Base-by-base conservation (phyloP, 2,888 invertebrate genomes). In the Stenchaetothrips biformis region DNA sequence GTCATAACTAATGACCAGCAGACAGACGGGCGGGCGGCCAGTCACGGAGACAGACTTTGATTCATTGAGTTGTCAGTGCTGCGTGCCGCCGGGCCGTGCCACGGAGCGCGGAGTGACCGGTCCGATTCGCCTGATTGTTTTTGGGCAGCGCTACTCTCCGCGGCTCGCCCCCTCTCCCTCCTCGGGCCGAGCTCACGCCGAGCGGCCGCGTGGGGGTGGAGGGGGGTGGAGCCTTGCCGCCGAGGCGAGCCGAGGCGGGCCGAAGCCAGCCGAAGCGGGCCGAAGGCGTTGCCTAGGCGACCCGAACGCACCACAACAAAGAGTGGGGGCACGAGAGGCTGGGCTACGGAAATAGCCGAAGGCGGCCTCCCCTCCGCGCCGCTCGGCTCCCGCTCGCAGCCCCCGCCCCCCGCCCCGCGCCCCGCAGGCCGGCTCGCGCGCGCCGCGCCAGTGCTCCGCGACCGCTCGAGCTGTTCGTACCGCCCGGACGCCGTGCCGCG, bases 261-360 rank as follows among this genome's bases (percentile, higher is more conserved):
- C 67, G 67, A 74, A 74, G 67, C n/a, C n/a, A n/a, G n/a, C n/a
- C 67, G 67, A 25, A 74, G 67, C 67, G 67, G 21, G 21, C 67
- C 67, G 67, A 74, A 74, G 67, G 67, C 67, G 67, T 74, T 74
- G 67, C 67, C 67, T 25, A 21, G 67, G 67, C 67, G 67, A 74
- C 67, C 67, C 67, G 67, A 74, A 74, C 67, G 67, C 25, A 25
- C 67, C 67, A 74, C 67, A 74, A 74, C 67, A 74, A 74, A 74
- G 67, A 21, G 67, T 74, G 67, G 67, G 67, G 67, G 67, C 11
- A 74, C 37, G 67, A 25, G 67, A 74, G 67, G 67, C 67, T 74
- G 67, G 67, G 67, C 67, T 74, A 74, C 67, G 67, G 67, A 74
- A 74, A 74, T 74, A 74, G 67, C 67, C 67, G 67, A 74, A 74